Conservation (phyloP, 2,888 invertebrate genomes). For the Ophion obscuratus region DNA sequence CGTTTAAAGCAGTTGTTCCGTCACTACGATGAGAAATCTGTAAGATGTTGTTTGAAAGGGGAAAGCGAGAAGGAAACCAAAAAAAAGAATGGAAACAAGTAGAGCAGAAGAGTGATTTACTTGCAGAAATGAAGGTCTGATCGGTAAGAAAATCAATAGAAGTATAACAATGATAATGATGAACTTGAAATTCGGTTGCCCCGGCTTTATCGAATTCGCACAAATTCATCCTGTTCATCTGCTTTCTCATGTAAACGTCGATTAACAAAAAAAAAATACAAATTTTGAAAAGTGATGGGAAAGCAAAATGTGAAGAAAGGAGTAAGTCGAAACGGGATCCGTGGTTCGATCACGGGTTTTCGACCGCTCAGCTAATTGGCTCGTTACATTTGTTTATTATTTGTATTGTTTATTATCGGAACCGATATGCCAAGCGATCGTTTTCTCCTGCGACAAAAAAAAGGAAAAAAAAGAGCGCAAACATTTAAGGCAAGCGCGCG, state of each 20-base stretch:
- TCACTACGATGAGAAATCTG: conserved; percentile 43
- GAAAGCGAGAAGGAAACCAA: not conserved
- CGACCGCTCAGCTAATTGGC: conserved; percentile 60
- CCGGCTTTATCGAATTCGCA: conserved; percentile 51
- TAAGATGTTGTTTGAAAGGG: conserved; percentile 12
- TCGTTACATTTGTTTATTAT: conserved; percentile 56
- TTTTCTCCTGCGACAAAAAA: conserved; percentile 70
- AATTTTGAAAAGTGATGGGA: not conserved
- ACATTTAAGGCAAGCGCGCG: conserved; percentile 7
- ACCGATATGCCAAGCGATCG: conserved; percentile 78
- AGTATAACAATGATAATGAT: not conserved
- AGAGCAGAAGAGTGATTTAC: not conserved
- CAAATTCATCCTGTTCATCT: conserved; percentile 46
- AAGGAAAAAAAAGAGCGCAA: conserved; percentile 34
- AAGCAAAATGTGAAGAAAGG: not conserved
- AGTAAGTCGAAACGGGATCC: conserved; percentile 15
- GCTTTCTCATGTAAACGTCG: conserved; percentile 41
- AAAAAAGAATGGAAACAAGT: not conserved
- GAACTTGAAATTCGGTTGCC: conserved; percentile 45
- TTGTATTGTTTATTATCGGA: conserved; percentile 67
- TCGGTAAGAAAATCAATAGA: conserved; percentile 6
- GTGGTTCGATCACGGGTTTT: conserved; percentile 29
- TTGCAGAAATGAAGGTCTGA: conserved; percentile 7
- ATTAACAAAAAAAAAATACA: conserved; percentile 19
- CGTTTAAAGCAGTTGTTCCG: conserved; percentile 60